Evolutionary conservation across 2,888 invertebrate species (phyloP).

Genomic region (Reticulitermes lucifugus): DNA sequence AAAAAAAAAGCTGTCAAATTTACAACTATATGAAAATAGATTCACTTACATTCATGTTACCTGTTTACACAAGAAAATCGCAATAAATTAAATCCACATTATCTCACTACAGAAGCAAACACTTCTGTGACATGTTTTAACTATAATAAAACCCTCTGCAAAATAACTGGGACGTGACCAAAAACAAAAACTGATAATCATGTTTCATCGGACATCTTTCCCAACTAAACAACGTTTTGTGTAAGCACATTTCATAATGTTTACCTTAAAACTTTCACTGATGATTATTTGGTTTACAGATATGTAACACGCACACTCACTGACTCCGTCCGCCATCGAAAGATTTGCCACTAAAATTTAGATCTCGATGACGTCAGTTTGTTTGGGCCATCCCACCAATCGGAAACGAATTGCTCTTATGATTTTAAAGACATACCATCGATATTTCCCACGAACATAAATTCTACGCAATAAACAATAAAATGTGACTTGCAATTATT

Average conservation of each 20-base stretch:
- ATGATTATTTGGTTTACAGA: not conserved
- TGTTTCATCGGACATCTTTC: not conserved
- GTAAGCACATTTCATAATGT: not conserved
- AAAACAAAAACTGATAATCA: not conserved
- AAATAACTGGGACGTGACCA: not conserved
- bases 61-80: too few relatives aligned
- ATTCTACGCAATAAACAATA: not conserved
- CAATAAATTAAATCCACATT: too few relatives aligned
- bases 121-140: not conserved
- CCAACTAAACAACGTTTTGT: not conserved
- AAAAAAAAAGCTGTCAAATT: not conserved
- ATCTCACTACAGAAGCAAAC: too few relatives aligned
- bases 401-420: conserved; percentile 11
- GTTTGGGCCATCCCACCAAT: conserved; percentile 48
- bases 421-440: not conserved
- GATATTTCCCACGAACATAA: not conserved
- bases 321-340: conserved; percentile 39
- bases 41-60: not conserved
- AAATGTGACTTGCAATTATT: not conserved
- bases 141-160: not conserved
- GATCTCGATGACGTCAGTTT: conserved; percentile 53
- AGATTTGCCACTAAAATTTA: conserved; percentile 54
- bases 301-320: not conserved
- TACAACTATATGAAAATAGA: not conserved
- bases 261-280: conserved; percentile 19